Conservation (phyloP, 2,888 invertebrate species). For the Xiphydria camelus region DNA sequence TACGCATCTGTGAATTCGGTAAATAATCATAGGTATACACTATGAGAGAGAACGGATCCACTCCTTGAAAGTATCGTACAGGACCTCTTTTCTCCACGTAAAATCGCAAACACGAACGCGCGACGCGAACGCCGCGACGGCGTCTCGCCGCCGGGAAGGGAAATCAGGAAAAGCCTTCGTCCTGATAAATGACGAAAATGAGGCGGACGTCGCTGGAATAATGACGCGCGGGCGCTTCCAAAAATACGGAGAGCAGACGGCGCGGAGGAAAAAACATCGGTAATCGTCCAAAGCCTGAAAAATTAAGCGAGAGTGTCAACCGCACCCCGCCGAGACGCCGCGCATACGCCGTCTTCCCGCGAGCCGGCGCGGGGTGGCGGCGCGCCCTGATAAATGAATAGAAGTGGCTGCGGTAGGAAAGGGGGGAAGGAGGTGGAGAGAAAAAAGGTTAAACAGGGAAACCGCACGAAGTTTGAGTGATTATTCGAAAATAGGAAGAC, state of each 20-base stretch:
- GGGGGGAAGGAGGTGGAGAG: conserved; percentile 5
- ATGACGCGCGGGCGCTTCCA: conserved; percentile 33
- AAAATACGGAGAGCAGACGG: conserved; percentile 34
- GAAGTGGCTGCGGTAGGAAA: conserved; percentile 3
- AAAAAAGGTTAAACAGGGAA: not conserved
- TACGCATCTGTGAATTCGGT: too few species aligned
- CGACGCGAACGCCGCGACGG: too few species aligned
- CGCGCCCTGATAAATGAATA: conserved; percentile 39
- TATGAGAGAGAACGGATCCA: too few species aligned
- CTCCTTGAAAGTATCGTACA: too few species aligned
- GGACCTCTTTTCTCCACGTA: too few species aligned
- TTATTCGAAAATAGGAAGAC: conserved; percentile 9
- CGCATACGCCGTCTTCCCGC: too few species aligned
- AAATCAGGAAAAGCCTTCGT: conserved; percentile 22
- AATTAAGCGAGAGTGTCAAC: conserved; percentile 41
- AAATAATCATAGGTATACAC: too few species aligned
- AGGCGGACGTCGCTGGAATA: conserved; percentile 24
- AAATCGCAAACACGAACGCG: too few species aligned
- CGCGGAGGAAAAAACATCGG: conserved; percentile 29
- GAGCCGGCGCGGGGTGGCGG: conserved; percentile 20
- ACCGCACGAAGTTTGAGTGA: conserved; percentile 6
- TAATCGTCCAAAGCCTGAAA: conserved; percentile 42
- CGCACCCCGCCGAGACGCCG: too few species aligned
- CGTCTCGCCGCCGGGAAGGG: not conserved
- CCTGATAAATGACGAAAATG: conserved; percentile 41